A percentile compares a stretch with the other conserved stretches of the same genome.
phyloP scores from a whole-genome alignment of 2,797 vertebrate genomes.

The Danio aesculapii region DNA sequence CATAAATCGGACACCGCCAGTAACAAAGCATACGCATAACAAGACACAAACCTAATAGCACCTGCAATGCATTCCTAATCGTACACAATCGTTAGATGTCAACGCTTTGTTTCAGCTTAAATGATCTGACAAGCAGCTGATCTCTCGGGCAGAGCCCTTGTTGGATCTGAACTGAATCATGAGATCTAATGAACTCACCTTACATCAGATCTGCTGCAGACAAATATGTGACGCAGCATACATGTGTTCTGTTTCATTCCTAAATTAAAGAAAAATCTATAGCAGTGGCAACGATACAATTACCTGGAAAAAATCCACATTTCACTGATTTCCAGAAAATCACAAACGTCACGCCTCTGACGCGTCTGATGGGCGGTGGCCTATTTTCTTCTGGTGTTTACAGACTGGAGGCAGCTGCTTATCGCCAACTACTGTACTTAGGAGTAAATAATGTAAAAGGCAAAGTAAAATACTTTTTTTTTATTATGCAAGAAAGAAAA shows the following conservation, averaged over 20 bases:
- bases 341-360: constrained; percentile 51
- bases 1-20: neutral
- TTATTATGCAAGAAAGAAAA: too few relatives aligned
- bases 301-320: constrained; percentile 37
- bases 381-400: constrained; percentile 20
- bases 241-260: neutral
- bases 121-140: neutral
- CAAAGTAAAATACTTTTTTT: neutral
- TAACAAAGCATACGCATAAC: neutral
- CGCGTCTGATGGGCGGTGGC: constrained; percentile 3
- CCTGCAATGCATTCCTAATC: neutral
- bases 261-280: neutral
- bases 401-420: neutral
- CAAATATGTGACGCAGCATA: constrained; percentile 20
- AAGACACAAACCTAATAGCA: neutral
- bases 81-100: neutral
- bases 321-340: constrained; percentile 27
- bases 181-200: constrained; percentile 1
- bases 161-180: constrained; percentile 11
- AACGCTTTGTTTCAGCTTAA: neutral
- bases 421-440: constrained; percentile 11
- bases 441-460: neutral
- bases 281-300: neutral
- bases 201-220: constrained; percentile 41
- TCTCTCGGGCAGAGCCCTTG: constrained; percentile 17